These are phyloP conservation scores for Euplagia quadripunctaria DNA, from an alignment of 2,888 invertebrate species.

Conservation along the genomic window DNA sequence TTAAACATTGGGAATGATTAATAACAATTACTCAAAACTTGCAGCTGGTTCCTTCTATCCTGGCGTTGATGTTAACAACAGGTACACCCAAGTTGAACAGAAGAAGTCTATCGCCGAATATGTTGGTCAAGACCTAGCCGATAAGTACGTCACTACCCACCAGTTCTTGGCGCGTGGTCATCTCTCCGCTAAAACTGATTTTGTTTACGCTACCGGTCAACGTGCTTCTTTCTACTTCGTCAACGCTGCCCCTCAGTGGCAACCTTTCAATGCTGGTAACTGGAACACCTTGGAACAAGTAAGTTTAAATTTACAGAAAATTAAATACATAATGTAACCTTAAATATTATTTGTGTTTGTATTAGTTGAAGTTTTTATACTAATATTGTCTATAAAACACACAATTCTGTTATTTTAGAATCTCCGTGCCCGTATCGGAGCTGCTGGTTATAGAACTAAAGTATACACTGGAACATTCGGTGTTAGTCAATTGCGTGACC, in stretches of 20 bases:
- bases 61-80: slow-evolving; percentile 71
- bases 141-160: slow-evolving; percentile 78
- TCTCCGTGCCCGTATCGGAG: slow-evolving; percentile 52
- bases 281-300: slow-evolving; percentile 78
- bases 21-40: background rate
- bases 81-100: slow-evolving; percentile 76
- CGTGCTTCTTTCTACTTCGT: slow-evolving; percentile 86
- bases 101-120: slow-evolving; percentile 64
- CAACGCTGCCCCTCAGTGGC: slow-evolving; percentile 89
- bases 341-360: no score
- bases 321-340: no score
- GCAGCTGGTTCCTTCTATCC: slow-evolving; percentile 74
- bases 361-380: no score
- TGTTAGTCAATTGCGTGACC: slow-evolving; percentile 81
- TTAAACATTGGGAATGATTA: background rate
- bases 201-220: slow-evolving; percentile 71
- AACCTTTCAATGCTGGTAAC: slow-evolving; percentile 83
- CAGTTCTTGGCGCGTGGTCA: slow-evolving; percentile 88
- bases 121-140: slow-evolving; percentile 70
- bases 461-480: slow-evolving; percentile 89
- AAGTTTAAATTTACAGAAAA: background rate
- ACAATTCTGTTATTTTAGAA: slow-evolving; percentile 11
- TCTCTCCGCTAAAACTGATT: slow-evolving; percentile 26
- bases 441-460: slow-evolving; percentile 70
- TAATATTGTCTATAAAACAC: background rate